These are phyloP conservation scores for Plebejus anna DNA, from an alignment of 2,888 invertebrate genomes.

Conservation along the genomic window DNA sequence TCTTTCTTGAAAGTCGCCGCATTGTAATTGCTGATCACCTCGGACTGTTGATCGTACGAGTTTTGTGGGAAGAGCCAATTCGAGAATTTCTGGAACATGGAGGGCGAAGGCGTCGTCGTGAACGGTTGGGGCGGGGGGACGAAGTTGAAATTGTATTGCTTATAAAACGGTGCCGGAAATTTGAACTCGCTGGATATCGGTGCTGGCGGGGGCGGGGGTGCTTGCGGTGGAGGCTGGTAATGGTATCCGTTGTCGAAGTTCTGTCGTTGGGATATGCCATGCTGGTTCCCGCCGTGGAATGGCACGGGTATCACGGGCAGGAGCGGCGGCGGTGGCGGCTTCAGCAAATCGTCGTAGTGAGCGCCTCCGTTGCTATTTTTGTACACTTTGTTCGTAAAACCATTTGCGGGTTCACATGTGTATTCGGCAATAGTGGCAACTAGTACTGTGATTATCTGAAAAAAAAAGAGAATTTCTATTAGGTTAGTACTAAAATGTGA, in stretches of 20 bases:
- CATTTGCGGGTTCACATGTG: conserved; percentile 53
- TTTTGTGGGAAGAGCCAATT: conserved; percentile 81
- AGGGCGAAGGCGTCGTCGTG: conserved; percentile 65
- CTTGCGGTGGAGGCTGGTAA: conserved; percentile 53
- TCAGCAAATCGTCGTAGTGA: conserved; percentile 61
- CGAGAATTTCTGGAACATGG: conserved; percentile 80
- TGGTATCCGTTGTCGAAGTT: conserved; percentile 58
- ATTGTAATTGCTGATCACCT: conserved; percentile 46
- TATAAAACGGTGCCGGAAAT: conserved; percentile 70
- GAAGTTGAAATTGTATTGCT: conserved; percentile 71
- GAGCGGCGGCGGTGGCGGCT: conserved; percentile 68
- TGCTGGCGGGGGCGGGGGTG: conserved; percentile 44
- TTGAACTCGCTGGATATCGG: conserved; percentile 55
- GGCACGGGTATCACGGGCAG: conserved; percentile 62
- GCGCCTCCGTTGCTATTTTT: conserved; percentile 48
- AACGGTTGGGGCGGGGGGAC: conserved; percentile 70
- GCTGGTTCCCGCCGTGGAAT: conserved; percentile 49
- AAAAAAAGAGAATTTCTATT: conserved; percentile 37
- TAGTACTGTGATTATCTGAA: conserved; percentile 63
- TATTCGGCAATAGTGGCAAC: conserved; percentile 52
- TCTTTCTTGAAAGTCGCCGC: conserved; percentile 70
- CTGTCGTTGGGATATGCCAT: conserved; percentile 57
- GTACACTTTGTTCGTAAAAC: conserved; percentile 45
- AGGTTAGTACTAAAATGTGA: neutral
- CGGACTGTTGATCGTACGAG: conserved; percentile 47